Evolutionary conservation across 2,888 invertebrate genomes (phyloP), one percentile per base, ranked within the genome.

Genomic region (Leptinotarsa juncta): DNA sequence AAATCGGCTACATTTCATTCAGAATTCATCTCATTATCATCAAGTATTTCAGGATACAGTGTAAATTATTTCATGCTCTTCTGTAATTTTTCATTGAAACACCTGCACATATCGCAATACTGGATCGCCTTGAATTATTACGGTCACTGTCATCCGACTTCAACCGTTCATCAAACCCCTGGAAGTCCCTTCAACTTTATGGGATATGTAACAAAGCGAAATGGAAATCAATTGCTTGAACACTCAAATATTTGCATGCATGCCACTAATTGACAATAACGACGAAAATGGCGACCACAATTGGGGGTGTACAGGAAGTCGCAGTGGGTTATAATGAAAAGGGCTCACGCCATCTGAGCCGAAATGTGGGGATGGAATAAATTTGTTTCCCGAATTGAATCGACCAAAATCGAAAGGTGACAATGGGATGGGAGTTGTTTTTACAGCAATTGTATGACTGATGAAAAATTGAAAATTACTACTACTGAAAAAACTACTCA

Each of bases 221-320:
- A 23, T 15, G 20, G 23, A 12, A 12, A 16, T 20, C 57, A 57
- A 57, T 57, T 57, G 57, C 57, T 57, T 15, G 23, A 57, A 57
- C 57, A 57, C 57, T 57, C 57, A 57, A 57, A 57, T 57, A 57
- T 57, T 57, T 57, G 57, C 20, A 23, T 23, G 57, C 57, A 23
- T 57, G 57, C 57, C 57, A 23, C 57, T 57, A 57, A 57, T 57
- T 57, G 57, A 57, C 57, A 57, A 57, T 57, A 57, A 57, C 57
- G 57, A 23, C 20, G 57, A 57, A 20, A 57, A 57, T 14, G 57
- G 57, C 57, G 23, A 57, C 57, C 57, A 23, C 57, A 57, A 57
- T 57, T 57, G 57, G 57, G 10, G 57, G 57, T 57, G 57, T 57
- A 57, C 57, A 57, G 57, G 57, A 57, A 57, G 57, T 57, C 57